Conservation (phyloP, 92 coral and sea anemone genomes). For the Nematostella vectensis region DNA sequence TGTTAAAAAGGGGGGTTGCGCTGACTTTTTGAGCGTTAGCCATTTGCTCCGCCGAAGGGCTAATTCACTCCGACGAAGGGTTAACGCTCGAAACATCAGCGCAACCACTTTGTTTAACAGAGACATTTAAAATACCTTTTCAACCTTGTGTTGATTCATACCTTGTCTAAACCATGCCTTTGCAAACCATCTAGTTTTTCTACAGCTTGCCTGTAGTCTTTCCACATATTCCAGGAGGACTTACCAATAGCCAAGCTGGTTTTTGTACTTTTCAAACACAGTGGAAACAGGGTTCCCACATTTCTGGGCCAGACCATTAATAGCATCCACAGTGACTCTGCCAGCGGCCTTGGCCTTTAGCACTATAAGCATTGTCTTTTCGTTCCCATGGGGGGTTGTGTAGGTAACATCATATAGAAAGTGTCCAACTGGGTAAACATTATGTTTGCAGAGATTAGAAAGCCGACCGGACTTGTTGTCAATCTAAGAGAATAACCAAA, state of each 20-base stretch:
- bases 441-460: background rate
- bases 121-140: too few relatives aligned
- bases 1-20: too few relatives aligned
- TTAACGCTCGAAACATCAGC: too few relatives aligned
- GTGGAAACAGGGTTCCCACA: background rate
- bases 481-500: background rate
- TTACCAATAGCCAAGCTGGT: background rate
- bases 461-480: background rate
- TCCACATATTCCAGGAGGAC: too few relatives aligned
- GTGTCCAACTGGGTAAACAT: background rate
- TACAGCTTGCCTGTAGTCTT: too few relatives aligned
- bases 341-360: slow-evolving; percentile 1
- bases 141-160: too few relatives aligned
- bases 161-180: too few relatives aligned
- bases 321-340: background rate
- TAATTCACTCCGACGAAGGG: too few relatives aligned
- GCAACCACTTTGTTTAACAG: too few relatives aligned
- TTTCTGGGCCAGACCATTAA: background rate
- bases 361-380: background rate
- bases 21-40: too few relatives aligned
- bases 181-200: too few relatives aligned
- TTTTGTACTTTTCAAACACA: background rate
- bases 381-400: background rate
- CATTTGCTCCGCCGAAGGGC: too few relatives aligned
- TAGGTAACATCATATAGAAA: background rate